phyloP scores from a whole-genome alignment of 2,113 vertebrate species.

The Sinocyclocheilus rhinocerous region DNA sequence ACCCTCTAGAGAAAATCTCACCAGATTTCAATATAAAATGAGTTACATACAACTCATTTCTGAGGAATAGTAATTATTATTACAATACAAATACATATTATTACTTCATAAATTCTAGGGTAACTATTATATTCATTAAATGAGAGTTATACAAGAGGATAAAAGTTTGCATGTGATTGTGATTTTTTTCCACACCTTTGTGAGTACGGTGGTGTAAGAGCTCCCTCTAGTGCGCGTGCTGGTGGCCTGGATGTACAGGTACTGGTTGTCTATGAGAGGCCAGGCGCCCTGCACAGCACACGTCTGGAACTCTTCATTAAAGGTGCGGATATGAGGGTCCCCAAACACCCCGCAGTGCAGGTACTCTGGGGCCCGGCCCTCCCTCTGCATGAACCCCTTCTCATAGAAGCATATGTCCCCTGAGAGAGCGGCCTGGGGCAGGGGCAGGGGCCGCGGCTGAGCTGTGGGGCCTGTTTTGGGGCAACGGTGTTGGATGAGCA shows the following conservation, averaged over 20 bases:
- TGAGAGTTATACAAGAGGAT: not conserved
- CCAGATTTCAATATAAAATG: too few relatives aligned
- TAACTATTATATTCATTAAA: not conserved
- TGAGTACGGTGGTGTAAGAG: constrained; percentile 75
- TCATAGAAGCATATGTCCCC: constrained; percentile 82
- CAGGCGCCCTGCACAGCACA: constrained; percentile 88
- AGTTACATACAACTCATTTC: too few relatives aligned
- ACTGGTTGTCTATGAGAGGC: constrained; percentile 91
- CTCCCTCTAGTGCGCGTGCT: constrained; percentile 70
- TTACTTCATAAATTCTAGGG: not conserved
- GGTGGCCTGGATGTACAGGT: constrained; percentile 89
- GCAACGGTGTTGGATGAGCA: constrained; percentile 91
- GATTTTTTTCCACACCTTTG: constrained; percentile 76
- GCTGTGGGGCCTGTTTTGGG: constrained; percentile 84
- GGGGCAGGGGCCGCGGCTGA: constrained; percentile 70
- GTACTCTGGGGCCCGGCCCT: constrained; percentile 76
- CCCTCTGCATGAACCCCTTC: constrained; percentile 73
- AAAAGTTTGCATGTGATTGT: not conserved
- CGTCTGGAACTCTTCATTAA: constrained; percentile 86
- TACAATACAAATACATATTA: not conserved
- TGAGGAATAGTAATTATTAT: too few relatives aligned
- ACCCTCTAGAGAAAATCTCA: too few relatives aligned
- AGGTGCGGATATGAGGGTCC: constrained; percentile 89
- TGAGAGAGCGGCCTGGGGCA: constrained; percentile 63
- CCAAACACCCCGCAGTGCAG: constrained; percentile 89